Conservation (phyloP, 2,888 invertebrate species). For the Desoria tigrina region DNA sequence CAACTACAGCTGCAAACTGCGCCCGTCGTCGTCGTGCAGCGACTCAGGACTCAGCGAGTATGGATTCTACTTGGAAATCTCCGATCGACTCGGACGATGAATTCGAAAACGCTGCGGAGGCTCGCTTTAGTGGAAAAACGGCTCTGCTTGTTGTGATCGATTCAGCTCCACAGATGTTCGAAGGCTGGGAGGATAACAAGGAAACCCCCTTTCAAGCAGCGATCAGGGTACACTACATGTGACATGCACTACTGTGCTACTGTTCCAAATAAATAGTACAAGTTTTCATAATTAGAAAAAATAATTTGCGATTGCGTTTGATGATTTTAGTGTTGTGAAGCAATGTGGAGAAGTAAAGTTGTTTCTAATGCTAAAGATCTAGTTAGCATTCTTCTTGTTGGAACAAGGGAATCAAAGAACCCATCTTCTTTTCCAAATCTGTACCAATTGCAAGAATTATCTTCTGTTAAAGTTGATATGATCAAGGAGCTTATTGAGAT, state of each 20-base stretch:
- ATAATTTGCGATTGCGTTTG: too few species aligned
- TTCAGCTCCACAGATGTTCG: slow-evolving; percentile 46
- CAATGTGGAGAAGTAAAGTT: slow-evolving; percentile 47
- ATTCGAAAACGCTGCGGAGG: slow-evolving; percentile 22
- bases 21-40: too few species aligned
- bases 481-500: slow-evolving; percentile 45
- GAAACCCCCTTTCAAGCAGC: slow-evolving; percentile 44
- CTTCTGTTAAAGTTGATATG: slow-evolving; percentile 39
- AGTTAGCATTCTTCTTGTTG: slow-evolving; percentile 43
- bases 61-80: too few species aligned
- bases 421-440: slow-evolving; percentile 39
- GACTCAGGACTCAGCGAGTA: too few species aligned
- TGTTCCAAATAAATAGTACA: too few species aligned
- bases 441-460: slow-evolving; percentile 43
- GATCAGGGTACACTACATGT: slow-evolving; percentile 43
- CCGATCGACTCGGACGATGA: slow-evolving; percentile 43
- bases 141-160: slow-evolving; percentile 45
- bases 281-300: too few species aligned
- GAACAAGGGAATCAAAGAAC: slow-evolving; percentile 46
- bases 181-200: slow-evolving; percentile 36
- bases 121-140: slow-evolving; percentile 24
- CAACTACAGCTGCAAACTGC: too few species aligned
- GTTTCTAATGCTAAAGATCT: slow-evolving; percentile 42
- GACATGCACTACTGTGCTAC: too few species aligned
- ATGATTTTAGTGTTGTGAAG: slow-evolving; percentile 50